Evolutionary conservation across 2,888 invertebrate species (phyloP), one percentile per base, ranked within the genome.

Genomic region (Odontocolon sp.): DNA sequence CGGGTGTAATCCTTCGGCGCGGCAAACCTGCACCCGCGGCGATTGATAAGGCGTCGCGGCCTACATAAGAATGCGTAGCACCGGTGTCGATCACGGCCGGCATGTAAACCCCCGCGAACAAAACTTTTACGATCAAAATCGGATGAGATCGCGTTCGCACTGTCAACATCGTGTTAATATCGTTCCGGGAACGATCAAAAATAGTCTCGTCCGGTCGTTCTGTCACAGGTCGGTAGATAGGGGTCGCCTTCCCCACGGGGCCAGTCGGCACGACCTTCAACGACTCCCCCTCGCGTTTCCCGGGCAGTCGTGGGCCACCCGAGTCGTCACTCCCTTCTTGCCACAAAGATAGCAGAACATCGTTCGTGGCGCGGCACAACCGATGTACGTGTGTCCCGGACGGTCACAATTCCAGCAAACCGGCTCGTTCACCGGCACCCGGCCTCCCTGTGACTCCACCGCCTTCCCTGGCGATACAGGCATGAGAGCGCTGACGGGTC

Each of bases 401-500:
- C 11, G 9, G 0, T 33, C 33, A 11, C 54, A 54, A 18, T 54
- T 54, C 54, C 54, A 54, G 16, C 54, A 54, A 0, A 1, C 0
- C 1, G 14, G n/a, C 14, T 38, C 38, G n/a, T 6, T 9, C n/a
- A 38, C 11, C n/a, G n/a, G n/a, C n/a, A n/a, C n/a, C n/a, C n/a
- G n/a, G n/a, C n/a, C n/a, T n/a, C n/a, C n/a, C n/a, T n/a, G n/a
- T n/a, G n/a, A n/a, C n/a, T n/a, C n/a, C n/a, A 4, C n/a, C 2
- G n/a, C 21, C 6, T 11, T 33, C 9, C 16, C 0, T 14, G 5
- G 9, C 2, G 14, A 40, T 1, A 6, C 3, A 3, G 38, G 14
- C 38, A 14, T 14, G 11, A 14, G 3, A 33, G 33, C 33, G 2
- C 0, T 2, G 66, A 85, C 67, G 77, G 71, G 2, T 85, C 85